Base-by-base conservation (phyloP, 2,797 vertebrate genomes). In the Spinus olivaceus region DNA sequence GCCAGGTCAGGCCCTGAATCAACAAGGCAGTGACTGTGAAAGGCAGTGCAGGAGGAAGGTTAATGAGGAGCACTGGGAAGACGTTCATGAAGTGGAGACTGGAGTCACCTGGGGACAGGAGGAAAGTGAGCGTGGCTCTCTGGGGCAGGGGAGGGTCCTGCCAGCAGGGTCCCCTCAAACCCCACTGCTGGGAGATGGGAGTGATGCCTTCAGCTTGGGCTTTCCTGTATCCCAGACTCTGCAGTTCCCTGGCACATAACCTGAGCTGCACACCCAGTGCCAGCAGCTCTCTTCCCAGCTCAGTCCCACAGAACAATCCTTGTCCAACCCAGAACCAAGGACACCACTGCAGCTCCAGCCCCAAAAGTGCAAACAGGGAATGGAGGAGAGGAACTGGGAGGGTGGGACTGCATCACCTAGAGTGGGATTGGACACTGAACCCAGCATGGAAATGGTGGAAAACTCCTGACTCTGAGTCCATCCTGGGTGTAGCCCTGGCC, bases 1-100 rank as follows among this genome's bases (percentile, higher is more conserved):
- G 66, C 83, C 8, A 7, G 93, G 95, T 92, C 95, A 95, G 81
- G 67, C 78, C 79, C 64, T 53, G 89, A 80, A 91, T 88, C 95
- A 91, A 86, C 92, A 89, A 81, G 78, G 33, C 87, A 69, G 41
- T 51, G 89, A 89, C 79, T 64, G 85, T 96, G 92, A 59, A 91
- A 91, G 94, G 50, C 94, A 92, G 90, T 28, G 71, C 69, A 69
- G 95, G 57, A 57, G 66, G 76, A 78, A 95, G 91, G 94, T 85
- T 84, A 95, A 92, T 95, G 95, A 92, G 87, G 88, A 89, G 70
- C 89, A 39, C 41, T 15, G 39, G 67, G 42, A 89, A 90, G 73
- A 27, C 6, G 5, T 84, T 95, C 93, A 56, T 92, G 94, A 92
- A 35, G 80, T 66, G 89, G 89, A 84, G 78, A 92, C 32, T 51